A percentile compares a stretch with the other conserved stretches of the same genome.
These are phyloP conservation scores for Elysia crispata DNA, from an alignment of 2,888 invertebrate species.

Conservation along the genomic window DNA sequence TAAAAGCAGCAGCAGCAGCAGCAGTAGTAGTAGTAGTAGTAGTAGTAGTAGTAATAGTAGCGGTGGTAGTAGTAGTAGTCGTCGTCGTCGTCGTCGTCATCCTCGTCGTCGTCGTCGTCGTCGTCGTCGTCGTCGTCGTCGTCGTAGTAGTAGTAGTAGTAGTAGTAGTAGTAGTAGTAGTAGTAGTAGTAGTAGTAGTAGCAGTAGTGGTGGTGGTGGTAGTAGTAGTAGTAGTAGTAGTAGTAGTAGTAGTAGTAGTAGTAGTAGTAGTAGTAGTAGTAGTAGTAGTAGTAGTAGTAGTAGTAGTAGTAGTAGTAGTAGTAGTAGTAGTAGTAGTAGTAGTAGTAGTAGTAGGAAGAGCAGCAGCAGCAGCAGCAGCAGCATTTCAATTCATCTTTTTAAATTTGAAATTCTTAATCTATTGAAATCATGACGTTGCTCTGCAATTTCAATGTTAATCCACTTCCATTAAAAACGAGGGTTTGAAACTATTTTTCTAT, in stretches of 20 bases:
- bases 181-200: neutral
- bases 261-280: conserved; percentile 31
- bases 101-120: too few relatives aligned
- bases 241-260: conserved; percentile 30
- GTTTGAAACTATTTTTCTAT: too few relatives aligned
- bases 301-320: conserved; percentile 18
- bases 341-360: too few relatives aligned
- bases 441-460: neutral
- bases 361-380: neutral
- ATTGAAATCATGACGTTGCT: neutral
- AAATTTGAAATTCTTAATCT: neutral
- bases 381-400: too few relatives aligned
- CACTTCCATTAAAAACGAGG: neutral
- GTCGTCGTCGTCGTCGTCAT: too few relatives aligned
- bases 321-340: conserved; percentile 10
- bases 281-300: conserved; percentile 26
- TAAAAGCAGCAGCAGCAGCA: neutral
- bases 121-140: too few relatives aligned
- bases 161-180: neutral
- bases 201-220: neutral
- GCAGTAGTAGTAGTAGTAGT: neutral
- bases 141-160: too few relatives aligned
- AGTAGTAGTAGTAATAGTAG: neutral
- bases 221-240: conserved; percentile 23
- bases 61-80: too few relatives aligned